Evolutionary conservation across 2,888 invertebrate genomes (phyloP), one percentile per base, ranked within the genome.

Genomic region (Chymomyza fuscimana): DNA sequence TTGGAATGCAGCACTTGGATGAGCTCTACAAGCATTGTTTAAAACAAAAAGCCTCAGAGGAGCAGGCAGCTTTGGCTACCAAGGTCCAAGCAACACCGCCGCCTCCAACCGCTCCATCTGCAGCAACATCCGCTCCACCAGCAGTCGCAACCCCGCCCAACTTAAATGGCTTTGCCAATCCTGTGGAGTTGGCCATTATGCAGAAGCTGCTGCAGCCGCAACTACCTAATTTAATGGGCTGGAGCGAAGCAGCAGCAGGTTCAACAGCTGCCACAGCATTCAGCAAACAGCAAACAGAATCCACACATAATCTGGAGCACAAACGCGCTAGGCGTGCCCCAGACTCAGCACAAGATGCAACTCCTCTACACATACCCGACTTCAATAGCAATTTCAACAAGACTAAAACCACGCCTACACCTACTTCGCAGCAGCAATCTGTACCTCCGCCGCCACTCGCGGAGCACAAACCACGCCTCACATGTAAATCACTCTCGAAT

Each of bases 121-220:
- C 71, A 4, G 59, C 56, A 16, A 58, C 58, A 2, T 46, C 40
- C 12, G 40, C 32, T 12, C 32, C 70, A 6, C 50, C 78, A 29
- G 59, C 76, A 51, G 16, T 46, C 66, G 40, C 58, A 15, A 40
- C 16, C 4, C 65, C 67, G 6, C 9, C 66, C 12, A 15, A 73
- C 25, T 75, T 76, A 6, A 85, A 80, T 36, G 82, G 87, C n/a
- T 89, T 89, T 70, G 81, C 81, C 63, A 90, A 89, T 80, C 85
- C 90, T 5, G 79, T 91, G 50, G 93, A 92, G 70, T 58, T 92
- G 79, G 94, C 94, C 0, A 93, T 95, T 93, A 95, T 95, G 95
- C 95, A 95, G 83, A 95, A 95, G 88, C 93, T 95, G 92, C 92
- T 93, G 51, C 94, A 94, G 70, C 93, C 93, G 7, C 92, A 92